Evolutionary conservation across 1,140 invertebrate genomes (phyloP).

Genomic region (Andrena cerasifolii): DNA sequence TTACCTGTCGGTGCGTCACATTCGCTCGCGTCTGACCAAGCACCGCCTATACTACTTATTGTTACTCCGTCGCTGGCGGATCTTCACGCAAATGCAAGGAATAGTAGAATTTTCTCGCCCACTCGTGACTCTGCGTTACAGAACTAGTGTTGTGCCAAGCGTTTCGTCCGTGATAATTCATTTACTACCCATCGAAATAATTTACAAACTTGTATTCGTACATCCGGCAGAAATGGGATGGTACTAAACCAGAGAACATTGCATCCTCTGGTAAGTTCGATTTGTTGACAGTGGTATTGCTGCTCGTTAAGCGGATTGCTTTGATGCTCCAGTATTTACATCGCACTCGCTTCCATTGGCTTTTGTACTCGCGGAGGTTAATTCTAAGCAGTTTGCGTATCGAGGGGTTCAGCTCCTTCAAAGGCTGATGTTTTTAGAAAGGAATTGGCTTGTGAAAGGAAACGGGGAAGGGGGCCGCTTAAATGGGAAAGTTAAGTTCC

Average conservation of each 20-base stretch:
- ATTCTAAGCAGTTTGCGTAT: conserved; percentile 19
- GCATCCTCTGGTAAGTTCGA: background rate
- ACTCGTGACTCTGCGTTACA: no score
- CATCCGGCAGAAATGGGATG: no score
- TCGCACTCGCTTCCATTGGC: background rate
- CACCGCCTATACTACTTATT: no score
- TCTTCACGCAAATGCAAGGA: no score
- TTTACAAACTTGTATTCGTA: no score
- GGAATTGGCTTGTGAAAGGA: conserved; percentile 27
- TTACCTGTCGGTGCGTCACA: no score
- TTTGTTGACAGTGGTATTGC: background rate
- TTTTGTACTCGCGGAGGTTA: background rate
- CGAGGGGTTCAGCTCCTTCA: background rate
- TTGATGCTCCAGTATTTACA: conserved; percentile 5
- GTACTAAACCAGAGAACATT: background rate
- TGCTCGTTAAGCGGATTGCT: background rate
- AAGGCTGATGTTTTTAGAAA: conserved; percentile 33
- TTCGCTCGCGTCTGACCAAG: no score
- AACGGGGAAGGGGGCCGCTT: conserved; percentile 19
- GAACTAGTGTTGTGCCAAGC: no score
- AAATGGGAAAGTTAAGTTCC: conserved; percentile 51
- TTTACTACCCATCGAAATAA: no score
- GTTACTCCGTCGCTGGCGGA: no score
- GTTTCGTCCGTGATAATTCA: no score
- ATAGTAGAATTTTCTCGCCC: no score